phyloP scores from a whole-genome alignment of 2,797 vertebrate genomes.

The Peromyscus attwateri region DNA sequence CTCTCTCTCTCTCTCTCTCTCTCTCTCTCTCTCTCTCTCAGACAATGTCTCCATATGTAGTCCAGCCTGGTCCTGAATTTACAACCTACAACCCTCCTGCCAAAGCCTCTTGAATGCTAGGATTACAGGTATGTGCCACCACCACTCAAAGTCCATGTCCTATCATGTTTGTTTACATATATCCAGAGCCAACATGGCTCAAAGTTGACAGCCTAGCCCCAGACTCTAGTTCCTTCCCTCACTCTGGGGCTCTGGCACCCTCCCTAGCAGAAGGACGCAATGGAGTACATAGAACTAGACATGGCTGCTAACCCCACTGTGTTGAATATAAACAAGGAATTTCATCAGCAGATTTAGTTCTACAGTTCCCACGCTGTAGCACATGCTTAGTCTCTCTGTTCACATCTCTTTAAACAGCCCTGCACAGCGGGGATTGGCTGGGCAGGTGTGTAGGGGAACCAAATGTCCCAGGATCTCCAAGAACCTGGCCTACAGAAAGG shows the following conservation, averaged over 20 bases:
- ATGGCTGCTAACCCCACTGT: too few species aligned
- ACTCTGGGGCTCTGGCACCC: not conserved
- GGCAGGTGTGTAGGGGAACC: not conserved
- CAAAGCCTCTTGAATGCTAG: not conserved
- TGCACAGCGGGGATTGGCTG: not conserved
- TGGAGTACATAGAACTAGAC: not conserved
- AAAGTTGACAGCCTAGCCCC: rapidly evolving
- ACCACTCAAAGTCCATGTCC: not conserved
- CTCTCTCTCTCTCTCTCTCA: not conserved
- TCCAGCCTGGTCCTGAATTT: not conserved
- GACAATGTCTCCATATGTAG: not conserved
- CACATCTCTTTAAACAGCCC: not conserved
- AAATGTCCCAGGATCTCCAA: not conserved
- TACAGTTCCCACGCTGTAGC: too few species aligned
- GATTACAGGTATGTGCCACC: not conserved
- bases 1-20: not conserved
- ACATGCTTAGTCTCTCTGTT: not conserved
- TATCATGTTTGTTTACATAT: not conserved
- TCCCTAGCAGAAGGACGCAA: not conserved
- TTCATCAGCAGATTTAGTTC: not conserved
- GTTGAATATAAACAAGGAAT: not conserved
- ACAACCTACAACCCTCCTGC: not conserved
- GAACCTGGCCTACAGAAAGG: not conserved
- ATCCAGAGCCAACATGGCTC: rapidly evolving
- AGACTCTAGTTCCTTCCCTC: too few species aligned